Conservation (phyloP, 2,797 vertebrate genomes). For the Sebastes iracundus region DNA sequence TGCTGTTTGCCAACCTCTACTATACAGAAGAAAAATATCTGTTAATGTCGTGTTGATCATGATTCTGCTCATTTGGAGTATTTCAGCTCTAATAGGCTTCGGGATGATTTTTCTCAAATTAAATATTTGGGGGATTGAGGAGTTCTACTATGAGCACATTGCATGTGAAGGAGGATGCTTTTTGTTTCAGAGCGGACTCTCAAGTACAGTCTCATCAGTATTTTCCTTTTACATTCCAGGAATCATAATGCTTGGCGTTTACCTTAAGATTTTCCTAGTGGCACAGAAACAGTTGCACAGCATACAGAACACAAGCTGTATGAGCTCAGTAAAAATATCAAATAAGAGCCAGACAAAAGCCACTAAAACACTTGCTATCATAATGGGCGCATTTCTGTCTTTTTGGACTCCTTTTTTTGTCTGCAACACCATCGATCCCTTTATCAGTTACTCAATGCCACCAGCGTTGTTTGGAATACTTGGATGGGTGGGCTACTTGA, state of each 20-base stretch:
- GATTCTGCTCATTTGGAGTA: conserved; percentile 34
- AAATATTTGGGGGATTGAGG: conserved; percentile 31
- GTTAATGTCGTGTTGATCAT: conserved; percentile 6
- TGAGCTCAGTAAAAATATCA: neutral
- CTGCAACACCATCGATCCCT: conserved; percentile 54
- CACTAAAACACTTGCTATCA: conserved; percentile 49
- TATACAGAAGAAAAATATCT: conserved; percentile 41
- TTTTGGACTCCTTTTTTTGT: conserved; percentile 70
- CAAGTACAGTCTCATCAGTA: conserved; percentile 21
- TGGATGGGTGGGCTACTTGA: conserved; percentile 64
- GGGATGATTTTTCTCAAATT: conserved; percentile 38
- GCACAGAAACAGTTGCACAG: conserved; percentile 19
- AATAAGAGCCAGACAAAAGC: conserved; percentile 30
- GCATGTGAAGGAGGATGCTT: conserved; percentile 37
- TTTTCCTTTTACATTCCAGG: conserved; percentile 50
- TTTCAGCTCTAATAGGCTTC: conserved; percentile 38
- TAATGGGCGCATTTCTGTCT: conserved; percentile 46
- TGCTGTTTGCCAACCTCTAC: conserved; percentile 39
- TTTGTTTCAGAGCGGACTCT: conserved; percentile 30
- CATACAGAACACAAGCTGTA: conserved; percentile 5
- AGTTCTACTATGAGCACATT: conserved; percentile 27
- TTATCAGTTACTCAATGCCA: conserved; percentile 47
- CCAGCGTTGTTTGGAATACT: conserved; percentile 42
- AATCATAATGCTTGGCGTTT: conserved; percentile 41
- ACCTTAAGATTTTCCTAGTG: conserved; percentile 45